phyloP scores from a whole-genome alignment of 2,797 vertebrate species.

The Hippopotamyrus pictus region DNA sequence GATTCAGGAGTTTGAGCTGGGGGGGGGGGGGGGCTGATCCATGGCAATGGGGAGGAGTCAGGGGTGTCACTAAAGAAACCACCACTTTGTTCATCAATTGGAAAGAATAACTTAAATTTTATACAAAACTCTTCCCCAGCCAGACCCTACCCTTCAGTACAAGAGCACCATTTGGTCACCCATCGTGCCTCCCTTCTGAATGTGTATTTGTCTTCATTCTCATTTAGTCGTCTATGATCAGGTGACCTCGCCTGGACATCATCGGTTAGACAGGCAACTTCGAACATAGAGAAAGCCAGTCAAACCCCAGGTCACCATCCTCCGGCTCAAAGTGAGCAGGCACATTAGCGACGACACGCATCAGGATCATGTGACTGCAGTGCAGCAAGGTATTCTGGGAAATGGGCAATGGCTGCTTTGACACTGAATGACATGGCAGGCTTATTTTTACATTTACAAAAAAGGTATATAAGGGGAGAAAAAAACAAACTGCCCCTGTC shows the following conservation, averaged over 20 bases:
- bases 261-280: not conserved
- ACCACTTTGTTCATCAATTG: not conserved
- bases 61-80: not conserved
- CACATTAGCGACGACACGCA: not conserved
- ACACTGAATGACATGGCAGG: slow-evolving; percentile 17
- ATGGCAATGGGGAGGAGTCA: not conserved
- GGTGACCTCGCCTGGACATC: not conserved
- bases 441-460: slow-evolving; percentile 31
- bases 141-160: not conserved
- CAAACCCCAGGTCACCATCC: not conserved
- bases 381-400: slow-evolving; percentile 35
- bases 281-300: not conserved
- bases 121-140: not conserved
- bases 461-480: slow-evolving; percentile 21
- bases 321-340: slow-evolving; percentile 26
- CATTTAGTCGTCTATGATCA: not conserved
- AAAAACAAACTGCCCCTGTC: slow-evolving; percentile 22
- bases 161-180: not conserved
- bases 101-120: not conserved
- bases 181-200: not conserved
- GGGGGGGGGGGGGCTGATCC: not conserved
- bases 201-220: not conserved
- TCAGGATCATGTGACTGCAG: not conserved
- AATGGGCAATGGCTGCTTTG: slow-evolving; percentile 27
- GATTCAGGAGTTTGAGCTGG: slow-evolving; percentile 26